Conservation (phyloP, 2,113 vertebrate genomes). For the Numenius arquata region DNA sequence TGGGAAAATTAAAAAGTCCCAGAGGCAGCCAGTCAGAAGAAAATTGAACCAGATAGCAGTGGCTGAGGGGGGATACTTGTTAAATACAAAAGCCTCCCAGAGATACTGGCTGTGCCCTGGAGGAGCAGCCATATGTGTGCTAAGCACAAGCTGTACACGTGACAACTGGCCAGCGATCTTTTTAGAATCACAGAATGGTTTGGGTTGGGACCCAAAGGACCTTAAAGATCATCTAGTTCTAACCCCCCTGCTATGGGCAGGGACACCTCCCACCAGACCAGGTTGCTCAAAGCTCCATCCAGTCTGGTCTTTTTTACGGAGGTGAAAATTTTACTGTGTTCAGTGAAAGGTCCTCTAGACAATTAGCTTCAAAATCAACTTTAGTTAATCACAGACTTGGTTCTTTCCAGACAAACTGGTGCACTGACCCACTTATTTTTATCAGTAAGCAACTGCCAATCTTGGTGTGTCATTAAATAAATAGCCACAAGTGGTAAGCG, state of each 20-base stretch:
- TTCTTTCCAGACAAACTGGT: neutral
- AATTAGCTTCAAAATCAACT: neutral
- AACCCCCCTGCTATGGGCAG: neutral
- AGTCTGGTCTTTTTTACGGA: neutral
- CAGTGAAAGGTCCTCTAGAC: neutral
- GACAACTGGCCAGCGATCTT: neutral
- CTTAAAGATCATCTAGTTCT: neutral
- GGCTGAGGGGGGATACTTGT: neutral
- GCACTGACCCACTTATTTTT: neutral
- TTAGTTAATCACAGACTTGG: neutral
- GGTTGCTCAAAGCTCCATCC: neutral
- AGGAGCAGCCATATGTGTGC: fast-evolving
- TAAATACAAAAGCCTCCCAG: neutral
- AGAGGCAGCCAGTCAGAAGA: neutral
- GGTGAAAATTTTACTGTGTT: neutral
- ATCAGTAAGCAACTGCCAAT: neutral
- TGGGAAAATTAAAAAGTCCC: neutral
- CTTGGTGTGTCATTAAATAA: neutral
- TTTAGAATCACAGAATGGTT: neutral
- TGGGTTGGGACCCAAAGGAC: neutral
- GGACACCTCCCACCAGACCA: neutral
- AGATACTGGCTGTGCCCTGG: neutral
- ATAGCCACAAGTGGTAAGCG: neutral
- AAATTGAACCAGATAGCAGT: neutral
- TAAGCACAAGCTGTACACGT: neutral